phyloP scores from a whole-genome alignment of 2,888 invertebrate species.

The Pogonocherus hispidulus region DNA sequence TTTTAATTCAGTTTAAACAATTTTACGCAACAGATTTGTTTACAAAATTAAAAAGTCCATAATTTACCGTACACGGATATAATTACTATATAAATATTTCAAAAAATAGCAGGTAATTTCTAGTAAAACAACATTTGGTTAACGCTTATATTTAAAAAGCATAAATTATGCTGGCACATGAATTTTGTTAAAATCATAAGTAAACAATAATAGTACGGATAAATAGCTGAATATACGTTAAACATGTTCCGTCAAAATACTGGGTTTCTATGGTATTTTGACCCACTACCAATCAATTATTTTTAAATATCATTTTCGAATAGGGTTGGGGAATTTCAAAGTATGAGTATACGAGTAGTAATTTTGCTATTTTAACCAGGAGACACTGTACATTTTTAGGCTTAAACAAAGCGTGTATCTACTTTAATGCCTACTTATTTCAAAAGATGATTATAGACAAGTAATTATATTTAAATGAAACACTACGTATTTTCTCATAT shows the following conservation, averaged over 20 bases:
- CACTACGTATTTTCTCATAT: too few relatives aligned
- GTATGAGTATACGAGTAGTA: too few relatives aligned
- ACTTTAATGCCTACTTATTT: too few relatives aligned
- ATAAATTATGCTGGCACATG: constrained; percentile 21
- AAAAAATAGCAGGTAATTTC: constrained; percentile 29
- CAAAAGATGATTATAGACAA: too few relatives aligned
- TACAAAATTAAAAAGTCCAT: constrained; percentile 31
- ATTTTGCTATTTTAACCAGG: too few relatives aligned
- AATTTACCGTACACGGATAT: constrained; percentile 32
- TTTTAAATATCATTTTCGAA: too few relatives aligned
- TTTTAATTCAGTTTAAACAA: constrained; percentile 30
- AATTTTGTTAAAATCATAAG: constrained; percentile 45
- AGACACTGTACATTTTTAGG: too few relatives aligned
- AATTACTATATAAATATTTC: constrained; percentile 28
- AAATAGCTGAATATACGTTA: neutral
- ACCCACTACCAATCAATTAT: too few relatives aligned
- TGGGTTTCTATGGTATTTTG: neutral
- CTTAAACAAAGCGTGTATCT: too few relatives aligned
- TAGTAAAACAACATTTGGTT: constrained; percentile 32
- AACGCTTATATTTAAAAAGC: constrained; percentile 14
- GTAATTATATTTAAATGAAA: too few relatives aligned
- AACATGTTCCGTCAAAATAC: neutral
- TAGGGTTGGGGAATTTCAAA: too few relatives aligned
- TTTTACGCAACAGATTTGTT: constrained; percentile 32
- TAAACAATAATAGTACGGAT: constrained; percentile 33